Conservation (phyloP, 1,140 invertebrate species). For the Drosophila equinoxialis region DNA sequence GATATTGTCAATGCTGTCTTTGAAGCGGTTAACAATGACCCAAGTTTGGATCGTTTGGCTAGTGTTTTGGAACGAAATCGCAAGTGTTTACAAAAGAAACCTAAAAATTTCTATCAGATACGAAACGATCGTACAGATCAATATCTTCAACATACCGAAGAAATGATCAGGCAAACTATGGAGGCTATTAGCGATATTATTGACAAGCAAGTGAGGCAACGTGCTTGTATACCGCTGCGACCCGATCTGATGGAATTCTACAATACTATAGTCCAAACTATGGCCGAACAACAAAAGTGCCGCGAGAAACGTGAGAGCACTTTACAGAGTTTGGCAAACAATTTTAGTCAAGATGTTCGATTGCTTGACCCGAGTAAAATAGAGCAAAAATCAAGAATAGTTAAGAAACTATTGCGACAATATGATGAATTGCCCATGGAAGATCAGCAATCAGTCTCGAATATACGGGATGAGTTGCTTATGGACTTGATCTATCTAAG, state of each 20-base stretch:
- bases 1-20: conserved; percentile 59
- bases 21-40: conserved; percentile 57
- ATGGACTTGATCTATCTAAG: conserved; percentile 55
- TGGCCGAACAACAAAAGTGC: conserved; percentile 47
- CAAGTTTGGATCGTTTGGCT: conserved; percentile 45
- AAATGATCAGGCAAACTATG: conserved; percentile 60
- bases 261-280: conserved; percentile 54
- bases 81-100: background rate
- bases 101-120: conserved; percentile 60
- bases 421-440: conserved; percentile 62
- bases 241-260: conserved; percentile 71
- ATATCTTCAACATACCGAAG: conserved; percentile 48
- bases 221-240: conserved; percentile 59
- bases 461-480: conserved; percentile 61
- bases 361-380: conserved; percentile 52
- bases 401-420: conserved; percentile 68
- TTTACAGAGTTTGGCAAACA: conserved; percentile 29
- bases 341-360: conserved; percentile 44
- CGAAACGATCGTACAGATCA: conserved; percentile 46
- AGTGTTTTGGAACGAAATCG: conserved; percentile 56
- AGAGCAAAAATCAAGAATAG: conserved; percentile 58
- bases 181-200: conserved; percentile 65
- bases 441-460: conserved; percentile 51
- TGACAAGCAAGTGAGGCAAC: conserved; percentile 57
- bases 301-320: conserved; percentile 60